Evolutionary conservation across 2,888 invertebrate species (phyloP).

Genomic region (Electrophaes corylata): DNA sequence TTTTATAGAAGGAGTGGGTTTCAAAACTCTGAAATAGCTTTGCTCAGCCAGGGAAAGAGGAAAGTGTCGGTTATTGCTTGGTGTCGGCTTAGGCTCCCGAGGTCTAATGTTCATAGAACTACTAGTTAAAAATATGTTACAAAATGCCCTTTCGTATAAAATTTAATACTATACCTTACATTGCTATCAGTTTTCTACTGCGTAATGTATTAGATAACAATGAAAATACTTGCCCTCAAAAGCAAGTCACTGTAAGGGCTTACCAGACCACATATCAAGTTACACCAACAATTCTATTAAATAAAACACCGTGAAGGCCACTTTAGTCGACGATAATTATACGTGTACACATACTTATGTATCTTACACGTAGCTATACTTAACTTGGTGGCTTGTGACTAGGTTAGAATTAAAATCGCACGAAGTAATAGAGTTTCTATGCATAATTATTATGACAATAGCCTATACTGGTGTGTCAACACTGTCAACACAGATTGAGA

Average conservation of each 20-base stretch:
- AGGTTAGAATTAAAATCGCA: conserved; percentile 29
- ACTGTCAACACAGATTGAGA: not conserved
- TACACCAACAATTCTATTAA: conserved; percentile 55
- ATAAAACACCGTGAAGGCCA: conserved; percentile 59
- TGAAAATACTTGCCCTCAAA: conserved; percentile 12
- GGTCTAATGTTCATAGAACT: no score
- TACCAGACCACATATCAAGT: conserved; percentile 34
- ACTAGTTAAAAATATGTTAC: no score
- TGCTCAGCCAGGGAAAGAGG: no score
- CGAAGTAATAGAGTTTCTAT: conserved; percentile 11
- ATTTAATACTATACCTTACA: no score
- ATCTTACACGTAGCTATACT: conserved; percentile 15
- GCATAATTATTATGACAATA: conserved; percentile 3
- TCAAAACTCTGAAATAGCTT: no score
- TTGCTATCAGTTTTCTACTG: not conserved
- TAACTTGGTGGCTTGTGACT: conserved; percentile 23
- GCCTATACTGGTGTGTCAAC: conserved; percentile 1
- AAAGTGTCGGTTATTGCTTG: no score
- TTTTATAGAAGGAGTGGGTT: no score
- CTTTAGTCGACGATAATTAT: conserved; percentile 50
- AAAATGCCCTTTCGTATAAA: no score
- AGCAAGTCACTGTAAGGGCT: conserved; percentile 10
- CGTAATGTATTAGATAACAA: conserved; percentile 6
- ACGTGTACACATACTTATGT: conserved; percentile 27
- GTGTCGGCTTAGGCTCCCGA: no score